These are phyloP conservation scores for Anolis carolinensis DNA, from an alignment of 2,113 vertebrate species.

Conservation along the genomic window DNA sequence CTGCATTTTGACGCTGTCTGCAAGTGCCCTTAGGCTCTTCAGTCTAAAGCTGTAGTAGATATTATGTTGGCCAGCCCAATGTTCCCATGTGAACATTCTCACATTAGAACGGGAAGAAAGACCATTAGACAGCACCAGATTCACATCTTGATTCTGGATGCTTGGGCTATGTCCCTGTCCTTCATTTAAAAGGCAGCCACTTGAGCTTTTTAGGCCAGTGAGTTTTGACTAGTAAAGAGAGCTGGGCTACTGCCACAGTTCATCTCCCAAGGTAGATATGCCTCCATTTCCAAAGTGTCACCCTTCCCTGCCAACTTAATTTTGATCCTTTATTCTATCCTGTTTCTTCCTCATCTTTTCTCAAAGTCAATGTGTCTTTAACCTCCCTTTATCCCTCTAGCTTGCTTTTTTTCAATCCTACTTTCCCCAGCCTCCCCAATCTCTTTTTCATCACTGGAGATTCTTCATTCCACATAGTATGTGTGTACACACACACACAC, in stretches of 20 bases:
- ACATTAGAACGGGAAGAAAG: too few species aligned
- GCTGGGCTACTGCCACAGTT: neutral
- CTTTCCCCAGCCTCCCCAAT: neutral
- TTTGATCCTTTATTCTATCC: neutral
- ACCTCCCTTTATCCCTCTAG: neutral
- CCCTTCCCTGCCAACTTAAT: neutral
- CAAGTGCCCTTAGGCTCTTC: too few species aligned
- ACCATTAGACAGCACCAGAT: too few species aligned
- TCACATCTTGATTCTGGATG: too few species aligned
- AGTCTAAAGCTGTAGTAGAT: neutral
- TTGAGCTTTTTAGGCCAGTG: neutral
- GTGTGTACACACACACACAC: too few species aligned
- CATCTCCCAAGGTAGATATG: neutral
- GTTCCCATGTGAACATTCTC: too few species aligned
- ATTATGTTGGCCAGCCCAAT: too few species aligned
- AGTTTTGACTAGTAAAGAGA: neutral
- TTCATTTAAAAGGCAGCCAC: too few species aligned
- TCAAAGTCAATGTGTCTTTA: neutral
- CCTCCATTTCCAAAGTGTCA: neutral
- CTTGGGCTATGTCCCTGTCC: too few species aligned
- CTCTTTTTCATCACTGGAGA: neutral
- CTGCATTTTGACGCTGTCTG: too few species aligned
- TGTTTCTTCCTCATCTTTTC: neutral
- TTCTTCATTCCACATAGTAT: too few species aligned
- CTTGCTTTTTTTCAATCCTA: neutral